Evolutionary conservation across 2,113 vertebrate species (phyloP).

Genomic region (Hymenochirus boettgeri): DNA sequence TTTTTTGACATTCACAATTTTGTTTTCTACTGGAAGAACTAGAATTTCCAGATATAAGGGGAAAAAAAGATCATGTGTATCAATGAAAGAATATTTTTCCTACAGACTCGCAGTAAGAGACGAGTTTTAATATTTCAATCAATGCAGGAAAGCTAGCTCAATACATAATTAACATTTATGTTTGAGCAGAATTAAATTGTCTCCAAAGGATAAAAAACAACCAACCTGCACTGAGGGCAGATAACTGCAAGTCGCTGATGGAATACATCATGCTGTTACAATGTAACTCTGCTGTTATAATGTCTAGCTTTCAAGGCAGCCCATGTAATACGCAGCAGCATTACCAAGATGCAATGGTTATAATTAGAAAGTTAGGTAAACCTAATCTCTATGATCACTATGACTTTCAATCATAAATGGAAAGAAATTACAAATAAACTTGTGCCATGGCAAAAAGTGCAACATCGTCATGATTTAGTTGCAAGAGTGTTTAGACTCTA

Average conservation of each 20-base stretch:
- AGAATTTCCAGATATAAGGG: not conserved
- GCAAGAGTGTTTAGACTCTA: not conserved
- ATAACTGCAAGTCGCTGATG: not conserved
- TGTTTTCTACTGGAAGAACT: too few species aligned
- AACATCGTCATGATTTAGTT: not conserved
- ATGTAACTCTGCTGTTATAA: not conserved
- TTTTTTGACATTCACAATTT: too few species aligned
- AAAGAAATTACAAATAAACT: not conserved
- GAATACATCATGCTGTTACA: not conserved
- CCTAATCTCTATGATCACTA: not conserved
- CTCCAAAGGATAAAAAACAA: not conserved
- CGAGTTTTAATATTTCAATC: not conserved
- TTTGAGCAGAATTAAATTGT: not conserved
- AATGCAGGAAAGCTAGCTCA: not conserved
- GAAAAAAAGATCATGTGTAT: not conserved
- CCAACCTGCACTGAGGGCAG: not conserved
- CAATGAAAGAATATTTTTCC: not conserved
- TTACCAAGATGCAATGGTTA: not conserved
- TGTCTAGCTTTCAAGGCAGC: not conserved
- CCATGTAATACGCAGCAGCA: not conserved
- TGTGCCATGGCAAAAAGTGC: not conserved
- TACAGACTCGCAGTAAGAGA: not conserved
- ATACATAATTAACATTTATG: not conserved
- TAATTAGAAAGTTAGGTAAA: not conserved
- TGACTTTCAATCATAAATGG: not conserved